phyloP scores from a whole-genome alignment of 2,888 invertebrate genomes.

The Iphiclides podalirius region DNA sequence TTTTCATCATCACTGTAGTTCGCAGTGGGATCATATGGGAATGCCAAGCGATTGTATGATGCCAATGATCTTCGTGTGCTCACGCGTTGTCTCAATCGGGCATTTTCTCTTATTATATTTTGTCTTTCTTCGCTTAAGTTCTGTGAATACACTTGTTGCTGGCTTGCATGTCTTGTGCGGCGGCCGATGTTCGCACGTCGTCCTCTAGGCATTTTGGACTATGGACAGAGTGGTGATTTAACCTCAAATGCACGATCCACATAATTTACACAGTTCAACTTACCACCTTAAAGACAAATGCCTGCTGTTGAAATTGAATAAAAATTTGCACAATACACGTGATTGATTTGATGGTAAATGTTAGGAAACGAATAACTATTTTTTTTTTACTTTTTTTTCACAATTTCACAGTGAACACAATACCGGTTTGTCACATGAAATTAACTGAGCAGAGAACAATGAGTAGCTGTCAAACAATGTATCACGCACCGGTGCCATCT shows the following conservation, averaged over 20 bases:
- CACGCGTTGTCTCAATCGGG: slow-evolving; percentile 35
- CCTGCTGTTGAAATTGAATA: slow-evolving; percentile 32
- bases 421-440: slow-evolving; percentile 28
- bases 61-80: slow-evolving; percentile 34
- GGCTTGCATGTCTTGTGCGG: slow-evolving; percentile 35
- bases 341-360: slow-evolving; percentile 27
- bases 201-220: slow-evolving; percentile 36
- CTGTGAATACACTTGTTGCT: slow-evolving; percentile 33
- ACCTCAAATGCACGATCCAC: slow-evolving; percentile 30
- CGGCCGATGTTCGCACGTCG: slow-evolving; percentile 31
- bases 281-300: slow-evolving; percentile 34
- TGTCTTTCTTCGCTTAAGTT: slow-evolving; percentile 32
- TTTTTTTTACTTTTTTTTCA: slow-evolving; percentile 10
- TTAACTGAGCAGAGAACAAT: slow-evolving; percentile 1
- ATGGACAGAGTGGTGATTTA: slow-evolving; percentile 34
- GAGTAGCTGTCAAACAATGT: slow-evolving; percentile 28
- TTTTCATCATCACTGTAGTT: slow-evolving; percentile 38
- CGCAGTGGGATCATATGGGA: slow-evolving; percentile 36
- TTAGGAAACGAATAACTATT: slow-evolving; percentile 15
- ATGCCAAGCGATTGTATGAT: slow-evolving; percentile 35
- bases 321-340: slow-evolving; percentile 31
- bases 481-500: slow-evolving; percentile 22
- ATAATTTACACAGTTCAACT: slow-evolving; percentile 17
- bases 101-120: slow-evolving; percentile 35
- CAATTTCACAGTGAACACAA: slow-evolving; percentile 28